Conservation (phyloP, 2,797 vertebrate species). For the Hephaestus fuliginosus region DNA sequence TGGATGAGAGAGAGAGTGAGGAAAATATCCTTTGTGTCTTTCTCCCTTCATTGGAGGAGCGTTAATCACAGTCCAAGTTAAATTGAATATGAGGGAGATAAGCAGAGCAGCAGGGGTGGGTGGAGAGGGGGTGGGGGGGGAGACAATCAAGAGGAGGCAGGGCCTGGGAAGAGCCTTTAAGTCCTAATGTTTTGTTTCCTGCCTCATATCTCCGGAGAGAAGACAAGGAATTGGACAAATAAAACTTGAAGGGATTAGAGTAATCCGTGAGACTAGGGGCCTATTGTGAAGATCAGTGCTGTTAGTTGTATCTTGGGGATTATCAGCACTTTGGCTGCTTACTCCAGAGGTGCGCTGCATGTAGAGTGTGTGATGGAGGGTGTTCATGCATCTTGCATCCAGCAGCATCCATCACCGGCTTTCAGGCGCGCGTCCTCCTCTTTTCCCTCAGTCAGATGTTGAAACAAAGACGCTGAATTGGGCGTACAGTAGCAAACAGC, state of each 20-base stretch:
- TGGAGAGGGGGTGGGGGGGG: constrained; percentile 9
- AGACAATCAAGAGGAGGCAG: constrained; percentile 67
- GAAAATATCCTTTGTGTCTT: constrained; percentile 79
- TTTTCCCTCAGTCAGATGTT: constrained; percentile 11
- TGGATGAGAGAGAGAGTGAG: constrained; percentile 72
- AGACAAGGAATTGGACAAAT: constrained; percentile 85
- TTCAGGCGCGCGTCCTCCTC: not conserved
- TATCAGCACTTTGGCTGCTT: constrained; percentile 78
- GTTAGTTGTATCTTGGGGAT: constrained; percentile 83
- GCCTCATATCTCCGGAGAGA: constrained; percentile 78
- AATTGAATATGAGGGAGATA: constrained; percentile 87
- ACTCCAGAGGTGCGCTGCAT: constrained; percentile 76
- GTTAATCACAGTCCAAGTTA: constrained; percentile 85
- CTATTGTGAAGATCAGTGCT: constrained; percentile 79
- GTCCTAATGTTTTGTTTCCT: constrained; percentile 84
- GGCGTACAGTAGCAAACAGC: constrained; percentile 40
- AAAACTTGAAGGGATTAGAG: constrained; percentile 85
- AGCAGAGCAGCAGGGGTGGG: constrained; percentile 73
- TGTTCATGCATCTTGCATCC: constrained; percentile 43
- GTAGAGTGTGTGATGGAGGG: constrained; percentile 53
- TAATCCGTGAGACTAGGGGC: constrained; percentile 82
- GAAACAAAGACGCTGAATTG: constrained; percentile 37
- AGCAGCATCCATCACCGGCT: constrained; percentile 38
- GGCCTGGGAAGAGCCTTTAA: constrained; percentile 79
- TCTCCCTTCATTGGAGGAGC: constrained; percentile 75